A percentile compares a stretch with the other conserved stretches of the same genome.
Conservation (phyloP, 30 jellyfish, hydroid and myxozoan genomes). For the Thelohanellus kitauei region DNA sequence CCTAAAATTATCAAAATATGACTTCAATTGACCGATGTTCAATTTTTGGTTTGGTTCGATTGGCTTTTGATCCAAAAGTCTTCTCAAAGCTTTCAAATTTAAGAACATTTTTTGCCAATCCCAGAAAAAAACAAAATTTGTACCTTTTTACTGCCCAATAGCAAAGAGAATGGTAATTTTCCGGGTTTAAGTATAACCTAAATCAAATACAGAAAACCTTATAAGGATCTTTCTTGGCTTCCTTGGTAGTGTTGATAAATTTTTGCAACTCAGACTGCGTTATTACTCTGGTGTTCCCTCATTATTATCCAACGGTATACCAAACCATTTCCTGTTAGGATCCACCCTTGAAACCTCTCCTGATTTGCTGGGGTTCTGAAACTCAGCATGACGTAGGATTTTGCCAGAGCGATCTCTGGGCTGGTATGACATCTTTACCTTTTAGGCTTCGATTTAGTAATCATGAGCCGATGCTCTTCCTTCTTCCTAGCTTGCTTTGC, state of each 20-base stretch:
- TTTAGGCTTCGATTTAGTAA: too few relatives aligned
- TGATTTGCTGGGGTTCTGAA: conserved; percentile 27
- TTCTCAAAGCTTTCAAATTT: conserved; percentile 57
- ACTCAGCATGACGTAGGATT: conserved; percentile 48
- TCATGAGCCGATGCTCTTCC: too few relatives aligned
- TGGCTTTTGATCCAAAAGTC: conserved; percentile 78
- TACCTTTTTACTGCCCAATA: conserved; percentile 80
- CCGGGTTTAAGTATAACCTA: conserved; percentile 68
- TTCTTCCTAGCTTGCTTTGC: too few relatives aligned
- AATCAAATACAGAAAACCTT: conserved; percentile 11
- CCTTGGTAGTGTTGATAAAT: conserved; percentile 47
- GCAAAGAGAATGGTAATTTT: conserved; percentile 47
- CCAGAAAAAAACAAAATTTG: not conserved
- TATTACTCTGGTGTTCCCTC: conserved; percentile 68
- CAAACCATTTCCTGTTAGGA: conserved; percentile 92
- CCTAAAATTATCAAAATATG: too few relatives aligned
- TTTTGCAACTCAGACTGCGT: conserved; percentile 53
- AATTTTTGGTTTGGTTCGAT: conserved; percentile 35
- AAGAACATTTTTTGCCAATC: conserved; percentile 10
- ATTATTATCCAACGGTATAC: conserved; percentile 8
- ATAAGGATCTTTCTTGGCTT: conserved; percentile 45
- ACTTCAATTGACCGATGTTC: not conserved
- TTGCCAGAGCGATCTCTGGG: conserved; percentile 41
- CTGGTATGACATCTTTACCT: too few relatives aligned
- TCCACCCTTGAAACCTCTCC: conserved; percentile 96